These are phyloP conservation scores for Emydura subglobosa DNA, from an alignment of 2,113 vertebrate genomes.

Conservation along the genomic window DNA sequence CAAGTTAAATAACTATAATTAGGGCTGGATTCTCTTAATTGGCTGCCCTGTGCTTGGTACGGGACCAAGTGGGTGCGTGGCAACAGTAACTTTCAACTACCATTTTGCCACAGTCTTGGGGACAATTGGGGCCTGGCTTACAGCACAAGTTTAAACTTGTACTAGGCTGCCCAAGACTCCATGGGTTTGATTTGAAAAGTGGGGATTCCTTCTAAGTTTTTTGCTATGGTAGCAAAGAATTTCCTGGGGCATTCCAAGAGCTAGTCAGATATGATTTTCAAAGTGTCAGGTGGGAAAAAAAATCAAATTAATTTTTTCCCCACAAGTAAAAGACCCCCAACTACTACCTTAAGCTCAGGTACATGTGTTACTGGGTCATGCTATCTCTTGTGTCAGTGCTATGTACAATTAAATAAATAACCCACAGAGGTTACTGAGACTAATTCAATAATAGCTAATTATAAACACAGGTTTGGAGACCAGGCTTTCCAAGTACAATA, in stretches of 20 bases:
- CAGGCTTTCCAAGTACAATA: slow-evolving; percentile 1
- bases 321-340: slow-evolving; percentile 34
- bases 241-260: not conserved
- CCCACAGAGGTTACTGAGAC: slow-evolving; percentile 15
- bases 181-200: not conserved
- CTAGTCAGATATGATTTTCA: slow-evolving; percentile 6
- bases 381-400: not conserved
- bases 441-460: slow-evolving; percentile 18
- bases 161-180: slow-evolving; percentile 18
- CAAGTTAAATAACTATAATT: slow-evolving; percentile 45
- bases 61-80: not conserved
- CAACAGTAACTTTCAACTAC: slow-evolving; percentile 2
- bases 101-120: slow-evolving; percentile 4
- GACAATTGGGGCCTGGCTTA: slow-evolving; percentile 26
- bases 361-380: not conserved
- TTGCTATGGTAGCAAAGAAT: not conserved
- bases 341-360: not conserved
- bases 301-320: not conserved
- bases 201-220: not conserved
- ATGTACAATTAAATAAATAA: slow-evolving; percentile 24
- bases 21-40: not conserved
- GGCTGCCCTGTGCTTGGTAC: not conserved
- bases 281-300: not conserved
- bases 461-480: slow-evolving; percentile 23
- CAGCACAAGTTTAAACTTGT: not conserved